Base-by-base conservation (phyloP, 2,888 invertebrate species). In the Smittia sp. region DNA sequence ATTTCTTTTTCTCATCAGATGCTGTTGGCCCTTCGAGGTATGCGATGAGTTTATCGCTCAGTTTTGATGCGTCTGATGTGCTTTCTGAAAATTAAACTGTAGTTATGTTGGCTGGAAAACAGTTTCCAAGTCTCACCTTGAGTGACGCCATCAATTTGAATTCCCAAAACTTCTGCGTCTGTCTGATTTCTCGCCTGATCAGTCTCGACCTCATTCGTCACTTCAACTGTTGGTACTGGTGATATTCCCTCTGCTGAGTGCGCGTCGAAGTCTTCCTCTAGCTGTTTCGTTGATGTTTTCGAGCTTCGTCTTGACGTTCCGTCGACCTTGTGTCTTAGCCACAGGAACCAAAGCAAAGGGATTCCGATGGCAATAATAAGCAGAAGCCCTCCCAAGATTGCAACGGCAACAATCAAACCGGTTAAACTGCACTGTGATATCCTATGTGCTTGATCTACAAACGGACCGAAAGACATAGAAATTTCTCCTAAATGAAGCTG, bases 1-100 rank as follows among this genome's bases (percentile, higher is more conserved):
- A 84, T 78, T 85, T 85, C 76, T 81, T 81, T 76, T 80, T 80
- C 1, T 75, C 70, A 11, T 63, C 32, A 9, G 27, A 24, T 25
- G 7, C n/a, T 54, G 46, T 4, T 20, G 18, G 15, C 22, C 13
- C 24, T 69, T 41, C 66, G 13, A 66, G 27, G 20, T 20, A 20
- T 15, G 66, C 25, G 11, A 66, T 20, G 11, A 66, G 38, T 39
- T 20, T 66, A 20, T 66, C 18, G 4, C 20, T 66, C 13, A 66
- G 38, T 39, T 39, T 66, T 18, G 25, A 32, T 3, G 25, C 1
- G 41, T 67, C 67, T 41, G 67, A n/a, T 3, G 69, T 25, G 27
- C 32, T 54, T 1, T 52, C 69, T 69, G 24, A 41, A 46, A 41
- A 41, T 67, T 67, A 46, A 39, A 38, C 15, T 27, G n/a, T 65